Evolutionary conservation across 2,888 invertebrate species (phyloP), one percentile per base, ranked within the genome.

Genomic region (Andrena minutula): DNA sequence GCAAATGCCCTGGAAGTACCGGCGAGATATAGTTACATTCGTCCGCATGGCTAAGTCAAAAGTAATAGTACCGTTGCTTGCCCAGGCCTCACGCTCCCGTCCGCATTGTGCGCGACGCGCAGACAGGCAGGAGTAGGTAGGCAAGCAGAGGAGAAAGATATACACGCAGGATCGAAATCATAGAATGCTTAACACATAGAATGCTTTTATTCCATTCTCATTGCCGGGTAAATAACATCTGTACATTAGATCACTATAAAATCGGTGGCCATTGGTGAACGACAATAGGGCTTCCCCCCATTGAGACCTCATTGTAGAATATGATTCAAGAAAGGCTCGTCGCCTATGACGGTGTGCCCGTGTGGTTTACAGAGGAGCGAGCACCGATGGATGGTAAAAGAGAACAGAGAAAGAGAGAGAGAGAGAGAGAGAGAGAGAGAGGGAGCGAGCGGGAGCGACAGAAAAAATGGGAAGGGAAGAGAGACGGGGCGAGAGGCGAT

Each of bases 211-310:
- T 90, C 91, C 87, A 90, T 90, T 92, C 90, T 92, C 90, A 91
- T 92, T 93, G 92, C 92, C 90, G 66, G 90, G 91, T 90, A 92
- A 93, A 93, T 93, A 93, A 93, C 93, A 93, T 93, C 93, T 93
- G 93, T 92, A 93, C 92, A 93, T 93, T 93, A 92, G 92, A 93
- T 93, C 92, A 92, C 91, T 92, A 92, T 92, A 90, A 92, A 93
- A 93, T 92, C 91, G 91, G 89, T 89, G 89, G 91, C 91, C 90
- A 91, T 91, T 91, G 87, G 91, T 83, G 79, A 85, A 89, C 88
- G 87, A 93, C 93, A 93, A 93, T 91, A 85, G 92, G 79, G 74
- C 78, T 81, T 79, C 80, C 82, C 85, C 89, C 92, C 89, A 92
- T 93, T 92, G 88, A 92, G 92, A 90, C 90, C 90, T 90, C 89